Evolutionary conservation across 2,113 vertebrate genomes (phyloP), one percentile per base, ranked within the genome.

Genomic region (Alethe diademata): DNA sequence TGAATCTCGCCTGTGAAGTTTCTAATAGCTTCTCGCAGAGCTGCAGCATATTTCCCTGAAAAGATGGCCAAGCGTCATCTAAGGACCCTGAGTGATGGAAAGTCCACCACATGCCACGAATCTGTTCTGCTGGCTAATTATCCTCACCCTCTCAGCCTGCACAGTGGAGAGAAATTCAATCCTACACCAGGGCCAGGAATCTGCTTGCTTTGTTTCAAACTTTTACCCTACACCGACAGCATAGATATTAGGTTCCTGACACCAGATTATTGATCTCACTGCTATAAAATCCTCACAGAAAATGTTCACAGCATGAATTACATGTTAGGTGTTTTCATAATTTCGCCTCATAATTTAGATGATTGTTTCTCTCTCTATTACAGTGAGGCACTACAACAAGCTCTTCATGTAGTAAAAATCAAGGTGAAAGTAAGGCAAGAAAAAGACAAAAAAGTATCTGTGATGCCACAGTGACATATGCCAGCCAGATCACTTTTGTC

Each of bases 11-110:
- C 75, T 72, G n/a, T 60, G 90, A 91, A 79, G 86, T 72, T 84
- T 71, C 88, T 78, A 92, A 93, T 78, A 73, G 85, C 85, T 82
- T 70, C 93, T 91, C 0, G 0, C 17, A 86, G 79, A 86, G 78
- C 58, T 71, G 61, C 25, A 83, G 56, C 64, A 74, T 57, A 95
- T 80, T 92, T 80, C 64, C 57, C 60, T 67, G 45, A 90, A 96
- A 90, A 94, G 70, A 66, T 0, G 1, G 71, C 43, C 88, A 67
- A 86, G 54, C 19, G 65, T 90, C 88, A 69, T 74, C 64, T 90
- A 78, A 90, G 42, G 69, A 90, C 67, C 48, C n/a, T 45, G 72
- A 93, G 90, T 86, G 94, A 96, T 92, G 88, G 75, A 92, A 80
- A 93, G 91, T 69, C 70, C 65, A 86, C 82, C 90, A 88, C 86